Base-by-base conservation (phyloP, 30 jellyfish, hydroid and myxozoan species). In the Turritopsis rubra region DNA sequence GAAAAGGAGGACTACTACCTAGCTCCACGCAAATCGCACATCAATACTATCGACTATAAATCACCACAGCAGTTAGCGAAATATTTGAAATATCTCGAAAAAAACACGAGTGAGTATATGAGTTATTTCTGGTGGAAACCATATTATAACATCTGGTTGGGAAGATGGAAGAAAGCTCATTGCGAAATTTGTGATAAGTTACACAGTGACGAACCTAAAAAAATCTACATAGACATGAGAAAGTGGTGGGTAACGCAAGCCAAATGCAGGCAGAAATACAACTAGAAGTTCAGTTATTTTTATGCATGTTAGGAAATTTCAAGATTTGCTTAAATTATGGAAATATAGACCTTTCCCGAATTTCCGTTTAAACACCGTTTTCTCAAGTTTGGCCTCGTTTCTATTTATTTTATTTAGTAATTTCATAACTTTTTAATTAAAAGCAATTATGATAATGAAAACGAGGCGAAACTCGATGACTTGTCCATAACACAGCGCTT, bases 61-160 rank as follows among this genome's bases (percentile, higher is more conserved):
- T 23, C 65, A 9, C 60, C 83, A 0, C 18, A 75, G 41, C 54
- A 75, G 66, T n/a, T 75, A 75, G 83, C 83, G 16, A 52, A 75
- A 26, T 75, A 75, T 30, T 75, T 75, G 66, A 13, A 13, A 0
- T 21, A 75, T n/a, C 3, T 75, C 26, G 66, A 75, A 30, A 22
- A 28, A 26, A 18, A 75, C 22, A 28, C 18, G 28, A 30, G 17
- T 21, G 83, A 75, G 21, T 75, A 75, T 21, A 52, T 75, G 28
- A 75, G 83, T 21, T 75, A 75, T 75, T 75, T 75, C 22, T 75
- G 83, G 83, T 75, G 83, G 83, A 75, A 75, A 21, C 83, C 83
- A n/a, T 75, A 26, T 75, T 75, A 75, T 75, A 75, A 75, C 22
- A 75, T 75, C 25, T 75, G 83, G 83, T 29, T 75, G 25, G 83